Evolutionary conservation across 1,140 invertebrate species (phyloP), one percentile per base, ranked within the genome.

Genomic region (Latrodectus geometricus): DNA sequence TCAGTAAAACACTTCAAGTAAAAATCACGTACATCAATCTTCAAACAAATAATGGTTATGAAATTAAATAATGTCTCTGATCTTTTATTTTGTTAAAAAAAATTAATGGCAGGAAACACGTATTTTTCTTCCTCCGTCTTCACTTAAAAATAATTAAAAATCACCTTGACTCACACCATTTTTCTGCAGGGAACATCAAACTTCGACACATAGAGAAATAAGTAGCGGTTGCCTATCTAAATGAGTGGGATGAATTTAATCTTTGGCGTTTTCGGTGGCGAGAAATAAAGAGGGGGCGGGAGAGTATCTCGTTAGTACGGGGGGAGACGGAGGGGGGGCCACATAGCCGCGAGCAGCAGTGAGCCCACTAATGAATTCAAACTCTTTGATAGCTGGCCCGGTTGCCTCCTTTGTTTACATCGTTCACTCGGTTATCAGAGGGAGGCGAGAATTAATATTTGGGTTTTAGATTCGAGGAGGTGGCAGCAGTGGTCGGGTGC

Each of bases 161-260:
- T 61, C 17, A 4, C 11, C 3, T 0, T 69, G 68, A 69, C 48
- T 73, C 48, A 0, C 5, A 73, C 48, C 70, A 49, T 15, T 73
- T 61, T 61, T 61, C 54, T 61, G 3, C 11, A 11, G 54, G 8
- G 48, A 15, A 35, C n/a, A 14, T 35, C 8, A 48, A 14, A 12
- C 14, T 23, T 73, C 12, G 23, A 54, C 50, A 54, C 52, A 54
- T 21, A 9, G 73, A 52, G 73, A 75, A 75, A 75, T 75, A 52
- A 75, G 73, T 52, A 54, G 21, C 17, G 50, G 9, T 56, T 11
- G 17, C 49, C 73, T 56, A 75, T 56, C 49, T 75, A 75, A 75
- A 75, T 75, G 73, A 75, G 73, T 56, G 14, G 70, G 73, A 54
- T 75, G 52, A 75, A 75, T 75, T 75, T 75, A 75, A 75, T 75